phyloP scores from a whole-genome alignment of 2,797 vertebrate species.

The Mus spretus region DNA sequence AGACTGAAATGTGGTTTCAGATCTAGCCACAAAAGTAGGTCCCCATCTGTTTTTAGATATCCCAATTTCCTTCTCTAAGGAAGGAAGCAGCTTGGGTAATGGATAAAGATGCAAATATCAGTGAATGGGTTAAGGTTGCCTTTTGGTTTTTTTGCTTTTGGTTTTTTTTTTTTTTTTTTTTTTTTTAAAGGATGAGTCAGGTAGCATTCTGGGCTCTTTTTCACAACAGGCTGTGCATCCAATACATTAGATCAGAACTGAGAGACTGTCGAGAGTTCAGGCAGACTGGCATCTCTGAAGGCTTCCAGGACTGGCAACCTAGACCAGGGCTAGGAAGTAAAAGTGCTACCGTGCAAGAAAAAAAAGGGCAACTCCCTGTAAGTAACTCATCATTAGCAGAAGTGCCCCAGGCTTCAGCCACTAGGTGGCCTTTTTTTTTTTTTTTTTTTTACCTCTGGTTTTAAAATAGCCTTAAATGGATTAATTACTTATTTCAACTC shows the following conservation, averaged over 20 bases:
- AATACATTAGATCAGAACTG: background rate
- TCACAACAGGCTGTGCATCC: background rate
- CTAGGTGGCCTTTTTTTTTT: background rate
- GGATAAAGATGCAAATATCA: slow-evolving; percentile 7
- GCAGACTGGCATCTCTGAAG: background rate
- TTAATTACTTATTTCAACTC: background rate
- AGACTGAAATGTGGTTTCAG: background rate
- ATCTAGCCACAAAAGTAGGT: background rate
- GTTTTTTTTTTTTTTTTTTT: background rate
- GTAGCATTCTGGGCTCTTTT: background rate
- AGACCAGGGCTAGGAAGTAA: too few relatives aligned
- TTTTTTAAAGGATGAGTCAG: background rate
- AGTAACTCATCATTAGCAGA: background rate
- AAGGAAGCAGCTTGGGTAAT: background rate
- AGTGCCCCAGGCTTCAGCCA: background rate
- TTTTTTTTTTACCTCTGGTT: slow-evolving; percentile 2
- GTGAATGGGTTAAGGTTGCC: background rate
- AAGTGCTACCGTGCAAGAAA: background rate
- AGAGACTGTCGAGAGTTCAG: background rate
- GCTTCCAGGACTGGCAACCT: too few relatives aligned
- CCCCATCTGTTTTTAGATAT: background rate
- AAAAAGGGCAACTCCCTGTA: background rate
- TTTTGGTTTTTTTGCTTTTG: background rate
- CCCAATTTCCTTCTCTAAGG: background rate
- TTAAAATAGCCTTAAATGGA: background rate